Conservation (phyloP, 2,888 invertebrate genomes). For the Oscheius sp. region DNA sequence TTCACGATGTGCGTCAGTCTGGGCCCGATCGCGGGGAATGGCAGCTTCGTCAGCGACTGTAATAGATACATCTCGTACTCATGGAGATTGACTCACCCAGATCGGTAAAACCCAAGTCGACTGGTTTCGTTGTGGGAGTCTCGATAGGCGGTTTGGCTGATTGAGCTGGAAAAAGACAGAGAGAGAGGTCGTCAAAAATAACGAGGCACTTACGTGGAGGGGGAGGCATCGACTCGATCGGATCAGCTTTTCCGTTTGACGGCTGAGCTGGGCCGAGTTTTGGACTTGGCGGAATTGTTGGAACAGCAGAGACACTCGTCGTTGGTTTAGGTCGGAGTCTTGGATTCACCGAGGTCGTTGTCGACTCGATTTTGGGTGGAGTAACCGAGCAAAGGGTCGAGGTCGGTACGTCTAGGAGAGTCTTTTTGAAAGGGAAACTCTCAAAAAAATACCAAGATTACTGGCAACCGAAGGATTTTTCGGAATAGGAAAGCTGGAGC, state of each 20-base stretch:
- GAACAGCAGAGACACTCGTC: constrained; percentile 26
- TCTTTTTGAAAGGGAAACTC: not conserved
- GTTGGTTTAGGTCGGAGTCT: constrained; percentile 67
- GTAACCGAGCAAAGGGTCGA: constrained; percentile 14
- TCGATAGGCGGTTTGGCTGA: not conserved
- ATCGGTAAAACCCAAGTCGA: constrained; percentile 47
- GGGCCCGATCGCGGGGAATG: constrained; percentile 16
- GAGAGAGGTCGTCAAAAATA: too few species aligned
- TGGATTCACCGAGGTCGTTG: constrained; percentile 67
- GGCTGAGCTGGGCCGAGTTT: constrained; percentile 7
- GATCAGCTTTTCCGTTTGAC: not conserved
- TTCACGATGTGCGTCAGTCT: constrained; percentile 12
- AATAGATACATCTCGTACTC: not conserved
- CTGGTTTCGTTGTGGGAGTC: constrained; percentile 34
- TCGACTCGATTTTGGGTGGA: constrained; percentile 17
- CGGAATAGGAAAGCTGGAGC: too few species aligned
- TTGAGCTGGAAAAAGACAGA: too few species aligned
- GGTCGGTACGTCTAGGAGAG: constrained; percentile 3
- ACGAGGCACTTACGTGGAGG: too few species aligned
- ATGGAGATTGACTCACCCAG: constrained; percentile 32
- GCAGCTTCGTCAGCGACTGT: constrained; percentile 1
- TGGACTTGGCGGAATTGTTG: constrained; percentile 26
- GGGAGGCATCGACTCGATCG: not conserved
- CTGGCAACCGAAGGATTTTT: constrained; percentile 9
- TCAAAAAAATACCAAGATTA: constrained; percentile 7